Conservation (phyloP, 2,797 vertebrate genomes). For the Enteromius fasciolatus region DNA sequence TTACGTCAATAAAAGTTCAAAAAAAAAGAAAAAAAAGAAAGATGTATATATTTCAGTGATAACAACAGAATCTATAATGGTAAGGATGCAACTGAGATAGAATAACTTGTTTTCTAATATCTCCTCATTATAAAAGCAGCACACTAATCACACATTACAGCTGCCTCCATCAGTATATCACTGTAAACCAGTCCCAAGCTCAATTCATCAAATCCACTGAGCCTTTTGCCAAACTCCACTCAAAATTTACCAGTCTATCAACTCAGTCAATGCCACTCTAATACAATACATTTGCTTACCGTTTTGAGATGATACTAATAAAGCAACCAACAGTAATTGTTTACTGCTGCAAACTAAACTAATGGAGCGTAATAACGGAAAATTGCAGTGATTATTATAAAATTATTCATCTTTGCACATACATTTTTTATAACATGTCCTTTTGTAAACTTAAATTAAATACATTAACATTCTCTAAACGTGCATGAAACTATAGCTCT, state of each 20-base stretch:
- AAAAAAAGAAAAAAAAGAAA: no score
- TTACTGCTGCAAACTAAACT: constrained; percentile 2
- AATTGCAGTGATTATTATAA: no score
- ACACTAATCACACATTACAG: constrained; percentile 28
- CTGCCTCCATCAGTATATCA: not conserved
- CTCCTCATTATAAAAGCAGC: constrained; percentile 57
- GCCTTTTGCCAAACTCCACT: not conserved
- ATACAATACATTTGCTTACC: not conserved
- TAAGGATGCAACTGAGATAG: constrained; percentile 32
- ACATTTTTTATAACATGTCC: not conserved
- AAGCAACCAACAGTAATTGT: constrained; percentile 8
- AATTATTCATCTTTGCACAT: not conserved
- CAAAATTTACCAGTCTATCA: not conserved
- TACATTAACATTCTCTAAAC: not conserved
- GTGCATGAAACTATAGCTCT: not conserved
- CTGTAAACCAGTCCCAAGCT: not conserved
- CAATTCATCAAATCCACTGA: constrained; percentile 7
- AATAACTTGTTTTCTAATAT: constrained; percentile 68
- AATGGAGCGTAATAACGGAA: not conserved
- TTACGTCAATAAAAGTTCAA: no score
- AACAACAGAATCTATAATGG: not conserved
- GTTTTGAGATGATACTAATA: not conserved
- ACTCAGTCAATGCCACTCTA: not conserved
- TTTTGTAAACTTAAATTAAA: not conserved
- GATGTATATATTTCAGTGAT: not conserved